Evolutionary conservation across 1,140 invertebrate genomes (phyloP).

Genomic region (Euura lappo): DNA sequence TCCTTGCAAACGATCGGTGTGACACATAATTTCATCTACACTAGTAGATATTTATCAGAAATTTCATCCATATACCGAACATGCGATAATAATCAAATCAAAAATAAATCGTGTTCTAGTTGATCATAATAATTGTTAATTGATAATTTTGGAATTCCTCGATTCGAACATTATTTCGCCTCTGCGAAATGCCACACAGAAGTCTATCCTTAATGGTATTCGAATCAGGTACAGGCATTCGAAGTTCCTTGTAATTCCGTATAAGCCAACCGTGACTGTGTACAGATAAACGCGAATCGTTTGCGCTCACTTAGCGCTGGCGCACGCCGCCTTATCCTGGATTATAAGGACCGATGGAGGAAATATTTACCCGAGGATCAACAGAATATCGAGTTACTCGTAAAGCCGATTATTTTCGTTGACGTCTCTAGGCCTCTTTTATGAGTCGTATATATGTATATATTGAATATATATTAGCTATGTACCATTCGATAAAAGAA

Average conservation of each 20-base stretch:
- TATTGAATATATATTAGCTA: too few relatives aligned
- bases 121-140: background rate
- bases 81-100: background rate
- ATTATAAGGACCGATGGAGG: background rate
- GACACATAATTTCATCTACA: slow-evolving; percentile 8
- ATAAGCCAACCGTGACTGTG: background rate
- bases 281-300: slow-evolving; percentile 1
- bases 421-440: too few relatives aligned
- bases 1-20: background rate
- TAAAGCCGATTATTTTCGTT: background rate
- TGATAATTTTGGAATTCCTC: background rate
- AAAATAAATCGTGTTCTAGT: background rate
- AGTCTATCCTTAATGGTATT: background rate
- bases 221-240: slow-evolving; percentile 6
- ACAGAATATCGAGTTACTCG: slow-evolving; percentile 2
- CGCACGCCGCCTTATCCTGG: slow-evolving; percentile 2
- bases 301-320: background rate
- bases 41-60: too few relatives aligned
- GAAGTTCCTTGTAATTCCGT: background rate
- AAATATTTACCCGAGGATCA: slow-evolving; percentile 1
- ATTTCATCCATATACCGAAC: background rate
- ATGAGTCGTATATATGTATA: too few relatives aligned
- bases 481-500: too few relatives aligned
- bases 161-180: background rate
- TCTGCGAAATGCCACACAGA: slow-evolving; percentile 2